Evolutionary conservation across 2,113 vertebrate species (phyloP), one percentile per base, ranked within the genome.

Genomic region (Oreochromis tanganicae): DNA sequence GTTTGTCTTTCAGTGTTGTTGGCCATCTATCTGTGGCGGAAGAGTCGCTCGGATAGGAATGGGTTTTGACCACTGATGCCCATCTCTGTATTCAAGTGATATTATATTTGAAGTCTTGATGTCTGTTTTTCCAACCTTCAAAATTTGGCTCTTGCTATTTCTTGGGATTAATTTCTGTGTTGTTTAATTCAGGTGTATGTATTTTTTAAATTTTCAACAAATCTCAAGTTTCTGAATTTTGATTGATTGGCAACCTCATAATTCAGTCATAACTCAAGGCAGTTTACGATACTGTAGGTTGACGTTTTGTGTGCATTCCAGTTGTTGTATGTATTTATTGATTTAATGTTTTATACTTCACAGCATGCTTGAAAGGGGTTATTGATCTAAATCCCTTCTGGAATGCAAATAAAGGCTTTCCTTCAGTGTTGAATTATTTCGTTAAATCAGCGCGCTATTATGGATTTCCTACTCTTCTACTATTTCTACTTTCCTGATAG

Each of bases 231-330:
- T 27, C 14, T 16, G 1, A 43, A 3, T 48, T 29, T 19, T 75
- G 66, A n/a, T 75, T 75, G 14, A 48, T 75, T 75, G 41, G 14
- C 24, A 75, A 50, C 24, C 24, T 48, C 24, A 50, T 27, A 78
- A 29, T 48, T 48, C 14, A 0, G 27, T 4, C 5, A 9, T 6
- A 12, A 48, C 14, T 48, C 2, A 27, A 29, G 9, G 41, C 0
- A 75, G 21, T 46, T 73, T 50, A 7, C 19, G 71, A 32, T 50
- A 75, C 16, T 10, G 10, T 3, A 48, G 0, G 71, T 48, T 75
- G 9, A 14, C 0, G 0, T 48, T 19, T 0, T 1, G 0, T 14
- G 16, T 17, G 9, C 24, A 0, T 75, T 75, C 5, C 43, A 50
- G 43, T 32, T 50, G 41, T 46, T 73, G 24, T 78, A 50, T 32